Evolutionary conservation across 2,888 invertebrate species (phyloP).

Genomic region (Hylaea fasciaria): DNA sequence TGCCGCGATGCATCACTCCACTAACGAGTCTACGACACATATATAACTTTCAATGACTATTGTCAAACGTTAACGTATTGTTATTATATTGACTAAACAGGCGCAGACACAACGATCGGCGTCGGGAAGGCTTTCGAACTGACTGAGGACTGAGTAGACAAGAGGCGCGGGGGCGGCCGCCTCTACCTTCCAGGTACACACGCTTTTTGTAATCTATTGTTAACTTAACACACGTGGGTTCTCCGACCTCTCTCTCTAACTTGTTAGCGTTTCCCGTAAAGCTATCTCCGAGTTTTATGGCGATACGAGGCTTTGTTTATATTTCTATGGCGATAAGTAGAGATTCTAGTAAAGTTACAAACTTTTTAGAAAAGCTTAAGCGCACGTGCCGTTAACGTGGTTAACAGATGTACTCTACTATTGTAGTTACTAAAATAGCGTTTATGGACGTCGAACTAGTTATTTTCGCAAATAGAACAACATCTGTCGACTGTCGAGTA

Average conservation of each 20-base stretch:
- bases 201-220: constrained; percentile 79
- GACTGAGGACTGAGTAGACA: constrained; percentile 55
- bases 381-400: constrained; percentile 63
- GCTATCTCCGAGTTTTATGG: constrained; percentile 55
- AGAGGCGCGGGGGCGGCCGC: constrained; percentile 65
- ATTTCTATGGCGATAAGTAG: constrained; percentile 67
- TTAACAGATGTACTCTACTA: constrained; percentile 47
- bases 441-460: constrained; percentile 28
- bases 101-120: constrained; percentile 54
- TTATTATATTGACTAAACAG: constrained; percentile 34
- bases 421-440: constrained; percentile 19
- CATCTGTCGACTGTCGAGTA: constrained; percentile 19
- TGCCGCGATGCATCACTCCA: constrained; percentile 54
- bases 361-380: constrained; percentile 52
- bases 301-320: constrained; percentile 72
- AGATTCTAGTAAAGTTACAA: constrained; percentile 56
- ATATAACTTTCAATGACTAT: constrained; percentile 52
- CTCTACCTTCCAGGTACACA: constrained; percentile 78
- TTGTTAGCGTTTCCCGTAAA: constrained; percentile 42
- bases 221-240: constrained; percentile 78
- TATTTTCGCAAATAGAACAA: constrained; percentile 30
- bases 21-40: constrained; percentile 48
- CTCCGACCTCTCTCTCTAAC: constrained; percentile 63
- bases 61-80: constrained; percentile 23
- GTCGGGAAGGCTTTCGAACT: constrained; percentile 64